Percentiles rank a stretch among this genome's conserved stretches.
Conservation (phyloP, 2,888 invertebrate species). For the Cyclophora punctaria region DNA sequence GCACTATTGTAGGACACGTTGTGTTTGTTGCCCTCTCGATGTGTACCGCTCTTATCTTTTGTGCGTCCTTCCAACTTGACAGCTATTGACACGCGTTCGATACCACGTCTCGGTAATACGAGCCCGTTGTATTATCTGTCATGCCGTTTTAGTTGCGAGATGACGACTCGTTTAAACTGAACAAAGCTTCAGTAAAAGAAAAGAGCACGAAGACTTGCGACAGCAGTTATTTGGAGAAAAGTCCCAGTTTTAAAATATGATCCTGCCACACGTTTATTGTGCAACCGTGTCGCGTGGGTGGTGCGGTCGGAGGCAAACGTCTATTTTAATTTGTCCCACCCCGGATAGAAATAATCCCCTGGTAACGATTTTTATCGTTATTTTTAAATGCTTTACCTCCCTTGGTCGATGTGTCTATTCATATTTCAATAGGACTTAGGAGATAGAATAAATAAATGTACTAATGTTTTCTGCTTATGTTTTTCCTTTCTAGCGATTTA, state of each 20-base stretch:
- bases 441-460: too few species aligned
- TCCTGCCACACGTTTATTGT: too few species aligned
- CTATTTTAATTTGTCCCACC: slow-evolving; percentile 40
- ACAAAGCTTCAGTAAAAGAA: too few species aligned
- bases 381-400: slow-evolving; percentile 35
- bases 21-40: slow-evolving; percentile 30
- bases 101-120: slow-evolving; percentile 7
- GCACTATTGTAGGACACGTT: slow-evolving; percentile 38
- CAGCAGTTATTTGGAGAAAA: too few species aligned
- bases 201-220: too few species aligned
- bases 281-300: neutral
- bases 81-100: slow-evolving; percentile 25
- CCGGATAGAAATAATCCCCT: slow-evolving; percentile 43
- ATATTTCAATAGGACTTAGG: too few species aligned
- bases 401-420: slow-evolving; percentile 11
- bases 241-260: too few species aligned
- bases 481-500: too few species aligned
- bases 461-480: too few species aligned
- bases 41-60: slow-evolving; percentile 29
- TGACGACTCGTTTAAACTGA: too few species aligned
- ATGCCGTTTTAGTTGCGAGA: too few species aligned
- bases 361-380: slow-evolving; percentile 55
- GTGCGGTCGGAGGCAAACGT: slow-evolving; percentile 22
- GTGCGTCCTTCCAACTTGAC: slow-evolving; percentile 23
- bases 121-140: too few species aligned